phyloP scores from a whole-genome alignment of 2,888 invertebrate species.

The Coleophora deauratella region DNA sequence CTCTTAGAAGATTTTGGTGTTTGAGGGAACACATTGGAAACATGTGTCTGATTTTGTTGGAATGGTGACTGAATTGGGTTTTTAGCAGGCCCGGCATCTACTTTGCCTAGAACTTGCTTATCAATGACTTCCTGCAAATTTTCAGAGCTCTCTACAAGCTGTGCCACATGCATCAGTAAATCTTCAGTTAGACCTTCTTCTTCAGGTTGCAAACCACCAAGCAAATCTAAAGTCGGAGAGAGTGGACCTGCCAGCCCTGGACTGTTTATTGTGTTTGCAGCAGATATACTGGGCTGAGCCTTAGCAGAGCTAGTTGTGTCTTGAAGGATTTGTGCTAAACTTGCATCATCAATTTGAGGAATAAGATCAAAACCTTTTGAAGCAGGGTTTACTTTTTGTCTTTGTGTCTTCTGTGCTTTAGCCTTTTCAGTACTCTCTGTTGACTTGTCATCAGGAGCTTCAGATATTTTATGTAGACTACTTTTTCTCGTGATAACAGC shows the following conservation, averaged over 20 bases:
- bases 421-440: slow-evolving; percentile 9
- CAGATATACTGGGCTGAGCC: slow-evolving; percentile 39
- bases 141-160: slow-evolving; percentile 78
- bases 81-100: slow-evolving; percentile 40
- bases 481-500: slow-evolving; percentile 14
- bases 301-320: slow-evolving; percentile 49
- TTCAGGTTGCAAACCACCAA: slow-evolving; percentile 76
- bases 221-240: slow-evolving; percentile 73
- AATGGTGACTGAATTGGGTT: slow-evolving; percentile 24
- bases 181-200: slow-evolving; percentile 80
- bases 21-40: slow-evolving; percentile 35
- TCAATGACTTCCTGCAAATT: slow-evolving; percentile 83
- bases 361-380: slow-evolving; percentile 53
- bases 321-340: slow-evolving; percentile 65
- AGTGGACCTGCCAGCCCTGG: slow-evolving; percentile 69
- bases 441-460: slow-evolving; percentile 23
- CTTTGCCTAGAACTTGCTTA: slow-evolving; percentile 75
- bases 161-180: slow-evolving; percentile 82
- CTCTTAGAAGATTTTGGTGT: slow-evolving; percentile 44
- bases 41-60: slow-evolving; percentile 20
- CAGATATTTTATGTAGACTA: slow-evolving; percentile 18
- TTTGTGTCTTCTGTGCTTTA: slow-evolving; percentile 19
- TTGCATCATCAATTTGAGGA: slow-evolving; percentile 64
- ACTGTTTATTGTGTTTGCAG: slow-evolving; percentile 54
- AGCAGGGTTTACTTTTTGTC: slow-evolving; percentile 27